A percentile compares a stretch with the other conserved stretches of the same genome.
Evolutionary conservation across 2,888 invertebrate genomes (phyloP).

Genomic region (Drosophila pegasa): DNA sequence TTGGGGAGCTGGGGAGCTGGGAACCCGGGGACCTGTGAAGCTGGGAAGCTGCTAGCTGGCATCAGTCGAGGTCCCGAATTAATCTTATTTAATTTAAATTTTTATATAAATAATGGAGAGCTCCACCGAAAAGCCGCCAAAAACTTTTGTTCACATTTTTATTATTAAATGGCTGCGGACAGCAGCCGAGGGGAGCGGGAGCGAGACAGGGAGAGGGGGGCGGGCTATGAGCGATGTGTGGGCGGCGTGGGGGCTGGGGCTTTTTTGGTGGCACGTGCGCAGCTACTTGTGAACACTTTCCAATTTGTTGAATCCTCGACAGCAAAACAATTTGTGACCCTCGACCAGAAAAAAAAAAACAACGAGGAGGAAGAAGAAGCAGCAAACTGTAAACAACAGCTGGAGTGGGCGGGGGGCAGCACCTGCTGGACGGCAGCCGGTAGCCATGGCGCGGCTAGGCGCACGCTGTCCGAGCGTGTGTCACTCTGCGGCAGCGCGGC

Average conservation of each 20-base stretch:
- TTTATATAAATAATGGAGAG: conserved; percentile 77
- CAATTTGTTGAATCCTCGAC: conserved; percentile 74
- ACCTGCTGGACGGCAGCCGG: conserved; percentile 43
- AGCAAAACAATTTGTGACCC: conserved; percentile 77
- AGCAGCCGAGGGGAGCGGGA: conserved; percentile 7
- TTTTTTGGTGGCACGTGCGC: conserved; percentile 62
- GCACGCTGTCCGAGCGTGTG: conserved; percentile 61
- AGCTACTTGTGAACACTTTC: conserved; percentile 77
- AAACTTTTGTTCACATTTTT: conserved; percentile 75
- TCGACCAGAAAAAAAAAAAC: neutral
- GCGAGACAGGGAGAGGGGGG: neutral
- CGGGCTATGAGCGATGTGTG: conserved; percentile 44
- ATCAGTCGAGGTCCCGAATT: conserved; percentile 54
- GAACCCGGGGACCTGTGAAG: too few species aligned
- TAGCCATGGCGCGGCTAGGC: conserved; percentile 11
- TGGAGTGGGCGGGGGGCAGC: neutral
- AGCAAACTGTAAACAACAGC: conserved; percentile 5
- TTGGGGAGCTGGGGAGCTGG: too few species aligned
- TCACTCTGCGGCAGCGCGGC: conserved; percentile 78
- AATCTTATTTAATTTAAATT: conserved; percentile 84
- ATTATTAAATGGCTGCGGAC: conserved; percentile 74
- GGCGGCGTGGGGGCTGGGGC: conserved; percentile 2
- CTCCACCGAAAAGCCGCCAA: conserved; percentile 46
- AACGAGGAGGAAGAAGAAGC: neutral
- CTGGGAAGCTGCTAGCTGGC: too few species aligned